phyloP scores from a whole-genome alignment of 2,888 invertebrate species.

The Neuroscelio doddi region DNA sequence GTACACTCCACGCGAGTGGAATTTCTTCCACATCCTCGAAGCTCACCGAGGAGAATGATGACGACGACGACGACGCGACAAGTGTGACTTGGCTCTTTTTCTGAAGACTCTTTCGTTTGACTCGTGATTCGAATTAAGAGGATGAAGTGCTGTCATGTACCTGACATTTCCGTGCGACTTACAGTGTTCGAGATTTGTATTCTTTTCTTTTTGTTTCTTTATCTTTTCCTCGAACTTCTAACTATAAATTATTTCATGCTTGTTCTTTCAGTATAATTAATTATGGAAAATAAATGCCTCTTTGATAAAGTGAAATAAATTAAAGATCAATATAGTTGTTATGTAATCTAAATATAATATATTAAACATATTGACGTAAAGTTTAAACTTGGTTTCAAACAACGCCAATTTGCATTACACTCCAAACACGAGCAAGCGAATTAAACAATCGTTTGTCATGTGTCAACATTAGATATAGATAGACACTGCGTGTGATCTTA shows the following conservation, averaged over 20 bases:
- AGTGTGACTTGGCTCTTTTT: slow-evolving; percentile 44
- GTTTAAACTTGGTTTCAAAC: slow-evolving; percentile 31
- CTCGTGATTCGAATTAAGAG: slow-evolving; percentile 44
- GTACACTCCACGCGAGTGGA: neutral
- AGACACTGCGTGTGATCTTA: slow-evolving; percentile 14
- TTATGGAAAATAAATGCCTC: neutral
- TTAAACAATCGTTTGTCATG: slow-evolving; percentile 38
- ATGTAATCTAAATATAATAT: neutral
- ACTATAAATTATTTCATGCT: too few species aligned
- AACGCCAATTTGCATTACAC: slow-evolving; percentile 35
- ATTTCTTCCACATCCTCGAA: slow-evolving; percentile 20
- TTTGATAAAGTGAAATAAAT: neutral
- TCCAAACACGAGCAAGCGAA: slow-evolving; percentile 13
- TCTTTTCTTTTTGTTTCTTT: neutral
- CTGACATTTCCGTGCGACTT: slow-evolving; percentile 16
- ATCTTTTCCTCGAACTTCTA: slow-evolving; percentile 7
- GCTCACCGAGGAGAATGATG: slow-evolving; percentile 21
- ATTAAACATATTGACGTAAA: slow-evolving; percentile 2
- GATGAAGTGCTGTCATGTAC: slow-evolving; percentile 14
- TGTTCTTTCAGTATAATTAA: neutral
- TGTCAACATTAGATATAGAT: slow-evolving; percentile 27
- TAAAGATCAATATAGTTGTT: neutral
- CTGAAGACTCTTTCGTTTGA: slow-evolving; percentile 35
- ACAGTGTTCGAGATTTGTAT: slow-evolving; percentile 7
- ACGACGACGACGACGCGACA: slow-evolving; percentile 32